These are phyloP conservation scores for Thaleichthys pacificus DNA, from an alignment of 2,797 vertebrate genomes.

Conservation along the genomic window DNA sequence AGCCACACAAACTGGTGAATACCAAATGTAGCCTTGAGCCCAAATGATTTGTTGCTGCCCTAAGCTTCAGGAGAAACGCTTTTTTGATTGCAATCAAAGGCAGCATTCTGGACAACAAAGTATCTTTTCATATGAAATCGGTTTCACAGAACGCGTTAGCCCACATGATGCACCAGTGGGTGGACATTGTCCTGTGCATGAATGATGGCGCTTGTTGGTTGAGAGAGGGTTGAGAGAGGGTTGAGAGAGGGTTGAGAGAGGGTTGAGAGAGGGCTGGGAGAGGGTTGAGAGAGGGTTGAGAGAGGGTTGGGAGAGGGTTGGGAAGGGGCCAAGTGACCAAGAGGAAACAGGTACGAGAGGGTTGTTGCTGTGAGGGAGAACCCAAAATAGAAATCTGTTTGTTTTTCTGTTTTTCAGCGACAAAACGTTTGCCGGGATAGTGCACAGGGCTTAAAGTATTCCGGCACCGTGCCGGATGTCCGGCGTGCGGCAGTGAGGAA, in stretches of 20 bases:
- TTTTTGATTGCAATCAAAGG: not conserved
- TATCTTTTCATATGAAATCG: not conserved
- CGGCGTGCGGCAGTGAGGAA: too few species aligned
- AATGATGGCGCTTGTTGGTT: not conserved
- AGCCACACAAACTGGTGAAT: not conserved
- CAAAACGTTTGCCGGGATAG: too few species aligned
- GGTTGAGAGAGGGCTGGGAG: too few species aligned
- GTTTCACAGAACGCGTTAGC: too few species aligned
- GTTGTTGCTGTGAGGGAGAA: not conserved
- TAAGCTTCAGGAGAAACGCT: not conserved
- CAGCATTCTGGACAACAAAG: not conserved
- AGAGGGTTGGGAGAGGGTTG: too few species aligned
- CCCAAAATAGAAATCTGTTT: too few species aligned
- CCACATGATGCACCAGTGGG: not conserved
- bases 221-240: not conserved
- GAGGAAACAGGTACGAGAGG: not conserved
- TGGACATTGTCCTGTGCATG: not conserved
- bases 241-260: not conserved
- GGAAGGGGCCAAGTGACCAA: not conserved
- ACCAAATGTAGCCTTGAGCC: conserved; percentile 5
- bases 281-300: too few species aligned
- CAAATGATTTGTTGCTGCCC: not conserved
- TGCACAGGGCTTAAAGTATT: too few species aligned
- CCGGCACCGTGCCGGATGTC: too few species aligned
- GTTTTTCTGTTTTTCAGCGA: not conserved